These are phyloP conservation scores for Amphiprion ocellaris DNA, from an alignment of 2,113 vertebrate species.

Conservation along the genomic window DNA sequence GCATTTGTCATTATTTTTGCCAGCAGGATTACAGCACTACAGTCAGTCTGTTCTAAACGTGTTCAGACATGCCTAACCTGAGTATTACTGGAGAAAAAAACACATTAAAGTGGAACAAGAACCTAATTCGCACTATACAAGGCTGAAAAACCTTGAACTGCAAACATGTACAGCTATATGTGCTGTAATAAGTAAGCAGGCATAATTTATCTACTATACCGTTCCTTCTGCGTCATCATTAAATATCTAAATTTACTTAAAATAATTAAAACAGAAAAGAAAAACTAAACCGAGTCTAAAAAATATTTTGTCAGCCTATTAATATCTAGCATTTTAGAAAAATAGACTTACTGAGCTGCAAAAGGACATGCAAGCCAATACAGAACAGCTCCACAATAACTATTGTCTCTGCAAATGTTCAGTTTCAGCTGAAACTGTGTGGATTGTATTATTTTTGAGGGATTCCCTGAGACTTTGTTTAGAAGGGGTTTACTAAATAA, in stretches of 20 bases:
- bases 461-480: not conserved
- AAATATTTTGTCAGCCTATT: not conserved
- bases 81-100: conserved; percentile 24
- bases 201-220: not conserved
- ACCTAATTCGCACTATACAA: too few relatives aligned
- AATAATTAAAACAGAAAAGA: too few relatives aligned
- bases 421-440: not conserved
- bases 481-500: not conserved
- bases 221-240: not conserved
- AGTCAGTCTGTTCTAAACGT: conserved; percentile 21
- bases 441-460: not conserved
- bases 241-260: not conserved
- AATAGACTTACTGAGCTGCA: not conserved
- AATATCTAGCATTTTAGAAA: not conserved
- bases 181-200: conserved; percentile 2
- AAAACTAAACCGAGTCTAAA: not conserved
- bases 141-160: not conserved
- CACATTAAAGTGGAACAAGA: conserved; percentile 9
- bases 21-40: not conserved
- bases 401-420: not conserved
- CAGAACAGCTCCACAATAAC: not conserved
- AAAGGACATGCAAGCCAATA: not conserved
- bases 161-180: not conserved
- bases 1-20: not conserved
- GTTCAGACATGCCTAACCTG: conserved; percentile 58